Percentiles rank a stretch among this genome's conserved stretches.
phyloP scores from a whole-genome alignment of 1,140 invertebrate genomes.

The Mycetomoellerius zeteki region DNA sequence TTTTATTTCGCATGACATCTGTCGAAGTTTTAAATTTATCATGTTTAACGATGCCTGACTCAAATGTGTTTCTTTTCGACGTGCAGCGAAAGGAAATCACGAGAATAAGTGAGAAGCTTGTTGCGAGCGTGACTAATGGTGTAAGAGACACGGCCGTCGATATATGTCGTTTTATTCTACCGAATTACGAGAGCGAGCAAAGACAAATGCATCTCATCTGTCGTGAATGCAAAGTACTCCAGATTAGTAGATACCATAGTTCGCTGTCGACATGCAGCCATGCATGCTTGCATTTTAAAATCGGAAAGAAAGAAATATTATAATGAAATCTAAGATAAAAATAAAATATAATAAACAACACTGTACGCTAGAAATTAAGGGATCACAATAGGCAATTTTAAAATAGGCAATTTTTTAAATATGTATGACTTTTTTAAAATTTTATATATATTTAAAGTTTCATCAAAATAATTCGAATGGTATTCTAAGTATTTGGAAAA shows the following conservation, averaged over 20 bases:
- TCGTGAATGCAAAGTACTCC: conserved; percentile 62
- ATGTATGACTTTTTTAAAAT: no score
- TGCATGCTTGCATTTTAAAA: conserved; percentile 15
- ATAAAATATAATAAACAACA: neutral
- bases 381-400: no score
- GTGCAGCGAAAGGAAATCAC: conserved; percentile 11
- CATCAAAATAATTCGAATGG: no score
- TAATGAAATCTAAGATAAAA: neutral
- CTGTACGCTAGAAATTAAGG: no score
- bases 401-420: no score
- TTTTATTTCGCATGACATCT: conserved; percentile 25
- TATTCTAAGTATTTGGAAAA: no score
- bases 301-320: neutral
- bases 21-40: conserved; percentile 47
- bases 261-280: no score
- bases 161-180: conserved; percentile 53
- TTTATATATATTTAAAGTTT: no score
- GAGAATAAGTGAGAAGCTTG: conserved; percentile 54
- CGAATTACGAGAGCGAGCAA: conserved; percentile 20
- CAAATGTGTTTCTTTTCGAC: conserved; percentile 32
- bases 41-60: conserved; percentile 2
- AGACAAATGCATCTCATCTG: conserved; percentile 65
- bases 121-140: conserved; percentile 70
- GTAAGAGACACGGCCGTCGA: conserved; percentile 35
- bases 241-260: conserved; percentile 17